Evolutionary conservation across 2,797 vertebrate species (phyloP).

Genomic region (Menidia menidia): DNA sequence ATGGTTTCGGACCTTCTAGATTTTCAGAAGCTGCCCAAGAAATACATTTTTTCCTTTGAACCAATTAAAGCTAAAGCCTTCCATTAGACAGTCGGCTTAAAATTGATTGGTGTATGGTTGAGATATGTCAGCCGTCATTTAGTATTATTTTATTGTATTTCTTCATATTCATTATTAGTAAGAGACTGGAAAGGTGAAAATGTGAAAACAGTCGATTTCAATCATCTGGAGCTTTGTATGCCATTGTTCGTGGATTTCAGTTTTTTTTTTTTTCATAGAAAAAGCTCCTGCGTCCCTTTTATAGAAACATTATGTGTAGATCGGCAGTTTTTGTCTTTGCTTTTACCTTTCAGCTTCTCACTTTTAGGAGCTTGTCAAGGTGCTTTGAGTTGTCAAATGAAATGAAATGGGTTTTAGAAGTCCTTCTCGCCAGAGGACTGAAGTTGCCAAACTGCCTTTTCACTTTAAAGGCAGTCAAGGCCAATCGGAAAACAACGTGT

Average conservation of each 20-base stretch:
- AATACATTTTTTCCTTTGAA: not conserved
- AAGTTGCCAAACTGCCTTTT: no score
- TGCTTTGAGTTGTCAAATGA: no score
- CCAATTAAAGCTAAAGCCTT: slow-evolving; percentile 5
- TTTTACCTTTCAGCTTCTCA: not conserved
- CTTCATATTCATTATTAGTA: no score
- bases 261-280: not conserved
- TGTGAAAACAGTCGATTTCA: not conserved
- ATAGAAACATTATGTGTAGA: no score
- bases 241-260: not conserved
- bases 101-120: slow-evolving; percentile 1
- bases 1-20: not conserved
- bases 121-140: not conserved
- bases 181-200: no score
- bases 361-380: no score
- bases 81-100: slow-evolving; percentile 18
- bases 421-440: no score
- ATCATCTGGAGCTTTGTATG: not conserved
- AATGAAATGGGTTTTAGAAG: no score
- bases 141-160: not conserved
- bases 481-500: no score
- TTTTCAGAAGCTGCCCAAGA: slow-evolving; percentile 3
- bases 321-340: not conserved
- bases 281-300: not conserved
- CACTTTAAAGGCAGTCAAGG: no score